Conservation (phyloP, 2,888 invertebrate species). For the Polylopha cassiicola region DNA sequence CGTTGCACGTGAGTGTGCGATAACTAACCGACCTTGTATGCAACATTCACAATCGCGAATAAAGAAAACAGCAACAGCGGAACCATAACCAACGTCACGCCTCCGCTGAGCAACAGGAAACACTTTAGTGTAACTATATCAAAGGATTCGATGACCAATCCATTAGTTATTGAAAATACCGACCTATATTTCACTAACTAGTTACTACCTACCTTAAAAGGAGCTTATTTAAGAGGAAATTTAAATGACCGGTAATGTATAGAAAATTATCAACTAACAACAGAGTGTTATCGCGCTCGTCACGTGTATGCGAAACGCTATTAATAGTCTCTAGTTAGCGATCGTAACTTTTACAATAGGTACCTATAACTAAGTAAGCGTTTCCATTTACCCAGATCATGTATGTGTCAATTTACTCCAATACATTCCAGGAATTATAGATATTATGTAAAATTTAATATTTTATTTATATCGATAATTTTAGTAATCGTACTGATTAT, state of each 20-base stretch:
- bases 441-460: constrained; percentile 15
- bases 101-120: too few relatives aligned
- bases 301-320: constrained; percentile 3
- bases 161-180: too few relatives aligned
- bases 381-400: too few relatives aligned
- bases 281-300: constrained; percentile 6
- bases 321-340: constrained; percentile 21
- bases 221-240: too few relatives aligned
- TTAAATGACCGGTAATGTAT: neutral
- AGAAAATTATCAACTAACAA: constrained; percentile 1
- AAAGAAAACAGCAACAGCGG: constrained; percentile 17
- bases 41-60: constrained; percentile 20
- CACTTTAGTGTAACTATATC: too few relatives aligned
- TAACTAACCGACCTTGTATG: constrained; percentile 48
- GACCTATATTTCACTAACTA: too few relatives aligned
- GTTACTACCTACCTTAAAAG: too few relatives aligned
- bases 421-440: constrained; percentile 1
- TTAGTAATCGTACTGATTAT: constrained; percentile 18
- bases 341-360: too few relatives aligned
- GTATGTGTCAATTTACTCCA: too few relatives aligned
- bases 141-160: too few relatives aligned
- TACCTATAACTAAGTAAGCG: too few relatives aligned
- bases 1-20: constrained; percentile 46
- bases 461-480: constrained; percentile 9
- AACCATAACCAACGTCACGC: too few relatives aligned